Conservation (phyloP, 2,888 invertebrate genomes). For the Didymodactylos carnosus region DNA sequence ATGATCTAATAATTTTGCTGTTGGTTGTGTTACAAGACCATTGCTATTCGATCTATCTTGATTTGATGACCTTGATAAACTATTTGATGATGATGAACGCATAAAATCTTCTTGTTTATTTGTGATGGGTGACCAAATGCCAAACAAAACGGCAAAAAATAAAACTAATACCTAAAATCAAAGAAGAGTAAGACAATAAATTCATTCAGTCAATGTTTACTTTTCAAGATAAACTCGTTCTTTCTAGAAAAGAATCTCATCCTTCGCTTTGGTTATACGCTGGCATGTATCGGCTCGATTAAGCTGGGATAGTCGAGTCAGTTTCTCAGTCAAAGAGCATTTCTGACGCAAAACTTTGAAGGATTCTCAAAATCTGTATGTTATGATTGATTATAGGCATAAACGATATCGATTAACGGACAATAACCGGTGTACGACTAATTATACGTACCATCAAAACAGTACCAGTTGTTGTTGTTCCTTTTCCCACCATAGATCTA, state of each 20-base stretch:
- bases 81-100: not conserved
- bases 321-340: too few relatives aligned
- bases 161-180: constrained; percentile 24
- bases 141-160: constrained; percentile 31
- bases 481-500: constrained; percentile 28
- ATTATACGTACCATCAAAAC: constrained; percentile 26
- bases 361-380: too few relatives aligned
- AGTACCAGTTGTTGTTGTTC: constrained; percentile 24
- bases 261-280: too few relatives aligned
- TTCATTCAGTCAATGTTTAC: not conserved
- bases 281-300: too few relatives aligned
- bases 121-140: constrained; percentile 27
- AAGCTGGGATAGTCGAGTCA: too few relatives aligned
- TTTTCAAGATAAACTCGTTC: too few relatives aligned
- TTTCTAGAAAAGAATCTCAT: too few relatives aligned
- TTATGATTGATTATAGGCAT: too few relatives aligned
- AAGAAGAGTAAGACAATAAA: not conserved
- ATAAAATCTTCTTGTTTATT: constrained; percentile 18
- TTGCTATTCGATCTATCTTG: not conserved
- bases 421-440: too few relatives aligned
- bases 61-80: not conserved
- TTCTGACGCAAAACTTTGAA: too few relatives aligned
- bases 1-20: not conserved
- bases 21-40: not conserved
- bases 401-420: too few relatives aligned